phyloP scores from a whole-genome alignment of 2,888 invertebrate species.

The Eurytoma californica region DNA sequence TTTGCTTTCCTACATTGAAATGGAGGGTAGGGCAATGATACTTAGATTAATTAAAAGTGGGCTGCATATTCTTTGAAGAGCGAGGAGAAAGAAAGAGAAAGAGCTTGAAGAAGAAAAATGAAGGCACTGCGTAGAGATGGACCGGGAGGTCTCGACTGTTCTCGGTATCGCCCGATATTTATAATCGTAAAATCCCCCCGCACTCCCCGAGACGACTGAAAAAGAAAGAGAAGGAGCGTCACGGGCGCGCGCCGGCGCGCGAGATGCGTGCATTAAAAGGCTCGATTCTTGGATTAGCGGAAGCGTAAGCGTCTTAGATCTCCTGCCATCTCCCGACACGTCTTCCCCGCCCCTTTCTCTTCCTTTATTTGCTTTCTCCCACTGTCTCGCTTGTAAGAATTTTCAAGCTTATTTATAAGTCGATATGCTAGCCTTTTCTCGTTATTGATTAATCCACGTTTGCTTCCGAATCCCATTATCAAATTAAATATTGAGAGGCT shows the following conservation, averaged over 20 bases:
- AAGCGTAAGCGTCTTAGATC: constrained; percentile 74
- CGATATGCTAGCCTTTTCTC: constrained; percentile 12
- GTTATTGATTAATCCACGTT: no score
- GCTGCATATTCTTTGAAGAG: no score
- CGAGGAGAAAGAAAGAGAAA: constrained; percentile 3
- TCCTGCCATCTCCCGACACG: constrained; percentile 63
- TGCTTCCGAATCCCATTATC: no score
- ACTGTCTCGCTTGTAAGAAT: constrained; percentile 10
- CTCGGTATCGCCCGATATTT: constrained; percentile 74
- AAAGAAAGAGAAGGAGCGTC: constrained; percentile 1
- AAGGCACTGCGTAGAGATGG: constrained; percentile 35
- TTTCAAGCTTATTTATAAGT: constrained; percentile 53
- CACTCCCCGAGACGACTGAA: constrained; percentile 12
- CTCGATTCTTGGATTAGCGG: constrained; percentile 75
- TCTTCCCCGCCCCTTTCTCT: constrained; percentile 23
- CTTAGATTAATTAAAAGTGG: neutral
- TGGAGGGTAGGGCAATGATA: no score
- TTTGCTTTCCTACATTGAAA: no score
- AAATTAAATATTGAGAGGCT: no score
- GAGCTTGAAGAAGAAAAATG: constrained; percentile 40
- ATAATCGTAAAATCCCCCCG: constrained; percentile 73
- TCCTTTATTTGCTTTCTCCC: constrained; percentile 52
- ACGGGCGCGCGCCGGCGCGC: constrained; percentile 46
- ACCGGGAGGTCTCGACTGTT: constrained; percentile 60
- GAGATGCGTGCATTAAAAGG: constrained; percentile 72